Evolutionary conservation across 2,797 vertebrate species (phyloP), one percentile per base, ranked within the genome.

Genomic region (Pipistrellus kuhlii): DNA sequence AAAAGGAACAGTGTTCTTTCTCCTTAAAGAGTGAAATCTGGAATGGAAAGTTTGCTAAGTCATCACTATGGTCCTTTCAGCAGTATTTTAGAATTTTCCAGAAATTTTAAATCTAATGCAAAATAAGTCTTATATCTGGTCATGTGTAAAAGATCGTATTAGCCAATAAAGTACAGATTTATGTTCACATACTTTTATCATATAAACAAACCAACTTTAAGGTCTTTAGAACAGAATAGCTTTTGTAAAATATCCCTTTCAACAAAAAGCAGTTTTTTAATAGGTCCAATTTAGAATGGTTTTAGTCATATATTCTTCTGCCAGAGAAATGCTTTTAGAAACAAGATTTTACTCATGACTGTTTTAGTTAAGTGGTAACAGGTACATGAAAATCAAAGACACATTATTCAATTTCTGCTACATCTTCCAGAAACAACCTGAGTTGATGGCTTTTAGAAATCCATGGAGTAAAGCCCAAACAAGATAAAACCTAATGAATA

Each of bases 11-110:
- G 62, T 46, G 18, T 71, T 75, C 75, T 95, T 92, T 89, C 69
- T 75, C 11, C 23, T 91, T 55, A 86, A 64, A 90, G 57, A 84
- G 51, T 90, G 30, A 91, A 96, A 75, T 32, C 23, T 73, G 59
- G 30, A 93, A 76, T 66, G 25, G 62, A 83, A 69, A 62, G n/a
- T 30, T 88, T 90, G 53, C 81, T 85, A 92, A 69, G 57, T 80
- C 78, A 92, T 93, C 59, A 88, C 44, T 18, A 59, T 4, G 8
- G 66, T 76, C 59, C 62, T 68, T 93, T 57, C 78, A 86, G 72
- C 18, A 76, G 32, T 68, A 89, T 64, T 95, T 90, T 90, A 81
- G 53, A 94, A 95, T 94, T 94, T 93, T 88, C 71, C 83, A 94
- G 64, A 94, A 77, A 91, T 62, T 59, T 89, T 77, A 94, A 85